A percentile compares a stretch with the other conserved stretches of the same genome.
Evolutionary conservation across 2,797 vertebrate genomes (phyloP).

Genomic region (Coluber constrictor): DNA sequence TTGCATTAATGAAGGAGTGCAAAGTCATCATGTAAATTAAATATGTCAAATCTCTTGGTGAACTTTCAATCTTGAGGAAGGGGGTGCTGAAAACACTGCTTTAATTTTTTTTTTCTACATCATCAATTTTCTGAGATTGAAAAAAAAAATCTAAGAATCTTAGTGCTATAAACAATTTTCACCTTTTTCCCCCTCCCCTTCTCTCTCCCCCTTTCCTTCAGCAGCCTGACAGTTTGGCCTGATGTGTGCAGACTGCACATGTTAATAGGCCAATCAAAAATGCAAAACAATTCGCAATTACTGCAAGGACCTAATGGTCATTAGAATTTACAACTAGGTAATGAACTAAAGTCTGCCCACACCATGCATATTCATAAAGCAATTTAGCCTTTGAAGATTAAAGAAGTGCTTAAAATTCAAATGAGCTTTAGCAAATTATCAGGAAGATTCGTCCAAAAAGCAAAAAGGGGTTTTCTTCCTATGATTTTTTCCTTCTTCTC

Average conservation of each 20-base stretch:
- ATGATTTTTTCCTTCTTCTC: constrained; percentile 78
- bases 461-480: constrained; percentile 82
- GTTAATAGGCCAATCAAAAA: constrained; percentile 99
- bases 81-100: constrained; percentile 76
- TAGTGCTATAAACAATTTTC: constrained; percentile 85
- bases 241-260: constrained; percentile 97
- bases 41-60: constrained; percentile 96
- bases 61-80: constrained; percentile 90
- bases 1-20: constrained; percentile 95
- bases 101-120: constrained; percentile 87
- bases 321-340: constrained; percentile 99
- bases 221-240: constrained; percentile 94
- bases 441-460: constrained; percentile 98
- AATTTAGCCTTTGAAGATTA: constrained; percentile 99
- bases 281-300: constrained; percentile 99
- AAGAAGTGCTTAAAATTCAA: constrained; percentile 99
- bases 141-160: constrained; percentile 78
- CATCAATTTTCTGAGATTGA: constrained; percentile 82
- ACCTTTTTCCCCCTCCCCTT: constrained; percentile 73
- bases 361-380: constrained; percentile 99
- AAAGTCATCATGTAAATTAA: constrained; percentile 99
- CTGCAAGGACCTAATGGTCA: constrained; percentile 99
- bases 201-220: constrained; percentile 69
- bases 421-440: constrained; percentile 99
- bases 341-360: constrained; percentile 99